Percentiles rank a stretch among this genome's conserved stretches.
phyloP scores from a whole-genome alignment of 2,888 invertebrate genomes.

The Myopa tessellatipennis region DNA sequence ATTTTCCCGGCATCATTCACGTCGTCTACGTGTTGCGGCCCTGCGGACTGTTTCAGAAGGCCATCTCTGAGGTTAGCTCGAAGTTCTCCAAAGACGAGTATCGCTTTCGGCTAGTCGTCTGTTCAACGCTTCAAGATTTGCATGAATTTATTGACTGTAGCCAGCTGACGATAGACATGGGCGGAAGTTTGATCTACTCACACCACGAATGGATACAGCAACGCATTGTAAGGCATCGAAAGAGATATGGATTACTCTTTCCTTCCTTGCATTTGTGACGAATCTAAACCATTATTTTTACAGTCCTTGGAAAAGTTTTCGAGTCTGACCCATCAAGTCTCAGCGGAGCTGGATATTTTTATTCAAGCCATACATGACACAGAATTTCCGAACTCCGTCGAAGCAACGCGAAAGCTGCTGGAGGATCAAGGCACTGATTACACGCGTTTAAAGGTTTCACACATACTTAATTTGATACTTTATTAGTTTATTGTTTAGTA shows the following conservation, averaged over 20 bases:
- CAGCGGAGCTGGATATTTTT: constrained; percentile 85
- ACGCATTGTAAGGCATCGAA: constrained; percentile 80
- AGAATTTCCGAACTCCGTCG: constrained; percentile 94
- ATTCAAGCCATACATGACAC: constrained; percentile 90
- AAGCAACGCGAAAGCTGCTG: constrained; percentile 87
- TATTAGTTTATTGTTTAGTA: not conserved
- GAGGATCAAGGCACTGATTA: constrained; percentile 83
- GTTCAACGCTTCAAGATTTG: constrained; percentile 86
- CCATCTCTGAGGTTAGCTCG: constrained; percentile 90
- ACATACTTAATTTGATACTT: not conserved
- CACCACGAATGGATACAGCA: constrained; percentile 98
- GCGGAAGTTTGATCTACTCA: constrained; percentile 88
- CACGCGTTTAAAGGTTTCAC: constrained; percentile 66
- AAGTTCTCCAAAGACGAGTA: constrained; percentile 92
- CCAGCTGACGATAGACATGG: constrained; percentile 90
- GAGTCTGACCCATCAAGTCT: constrained; percentile 89
- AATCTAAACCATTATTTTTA: constrained; percentile 52
- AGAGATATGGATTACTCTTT: not conserved
- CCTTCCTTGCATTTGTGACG: not conserved
- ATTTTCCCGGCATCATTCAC: constrained; percentile 93
- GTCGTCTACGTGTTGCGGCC: constrained; percentile 94
- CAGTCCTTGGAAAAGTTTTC: constrained; percentile 97
- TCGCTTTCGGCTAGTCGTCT: constrained; percentile 88
- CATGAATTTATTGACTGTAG: constrained; percentile 85
- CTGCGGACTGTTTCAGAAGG: constrained; percentile 94